Evolutionary conservation across 2,797 vertebrate species (phyloP), one percentile per base, ranked within the genome.

Genomic region (Gallirallus australis): DNA sequence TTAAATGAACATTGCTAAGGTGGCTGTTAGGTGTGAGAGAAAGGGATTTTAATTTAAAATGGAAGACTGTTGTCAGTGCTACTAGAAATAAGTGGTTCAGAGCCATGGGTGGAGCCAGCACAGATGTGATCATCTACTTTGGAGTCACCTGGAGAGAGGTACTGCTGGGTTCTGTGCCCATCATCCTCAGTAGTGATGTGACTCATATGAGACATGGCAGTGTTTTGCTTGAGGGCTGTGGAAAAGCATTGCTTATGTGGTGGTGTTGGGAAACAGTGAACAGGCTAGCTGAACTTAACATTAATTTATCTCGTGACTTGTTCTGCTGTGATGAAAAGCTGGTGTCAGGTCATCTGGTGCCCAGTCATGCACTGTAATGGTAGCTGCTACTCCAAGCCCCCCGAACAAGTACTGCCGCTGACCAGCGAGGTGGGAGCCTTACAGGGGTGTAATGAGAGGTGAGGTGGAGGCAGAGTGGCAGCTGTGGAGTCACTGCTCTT

Each of bases 361-460:
- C 42, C 42, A 53, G 37, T 42, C n/a, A 27, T 18, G 12, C 23
- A 6, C 47, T 50, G 13, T 30, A 59, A 42, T 70, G 42, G 31
- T 35, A 63, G n/a, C 5, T 82, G 30, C 19, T 71, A 15, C 40
- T 82, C 21, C 7, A 7, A 5, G 19, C 9, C 21, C 16, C 31
- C 3, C 42, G 6, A 7, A 45, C 0, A 4, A 37, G 13, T 52
- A 1, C 28, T 68, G 30, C 69, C 89, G 70, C 77, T 0, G 0
- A 0, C 37, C 61, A 73, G 11, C 0, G 0, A 59, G n/a, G 4
- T 48, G 47, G 33, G 40, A 18, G 20, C 39, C 33, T 15, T 12
- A 1, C 1, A 0, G 1, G 0, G 70, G 37, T 57, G 37, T n/a
- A 23, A 8, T 9, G 23, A 72, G 35, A 37, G 47, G 25, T 25